phyloP scores from a whole-genome alignment of 2,797 vertebrate species.

The Neopelma chrysocephalum region DNA sequence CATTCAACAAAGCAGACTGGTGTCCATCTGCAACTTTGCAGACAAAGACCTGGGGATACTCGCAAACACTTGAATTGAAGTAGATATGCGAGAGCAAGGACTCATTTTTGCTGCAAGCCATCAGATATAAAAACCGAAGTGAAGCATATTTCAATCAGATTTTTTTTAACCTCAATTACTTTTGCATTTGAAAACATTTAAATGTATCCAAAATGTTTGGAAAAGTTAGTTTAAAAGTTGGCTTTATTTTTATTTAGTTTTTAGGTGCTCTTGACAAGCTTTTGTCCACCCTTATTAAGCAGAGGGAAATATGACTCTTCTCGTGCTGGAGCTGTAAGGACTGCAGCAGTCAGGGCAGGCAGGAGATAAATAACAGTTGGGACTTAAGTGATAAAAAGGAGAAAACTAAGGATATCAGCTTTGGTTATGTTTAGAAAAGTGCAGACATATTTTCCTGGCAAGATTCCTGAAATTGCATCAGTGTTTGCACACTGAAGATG shows the following conservation, averaged over 20 bases:
- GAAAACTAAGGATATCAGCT: not conserved
- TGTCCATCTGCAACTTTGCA: not conserved
- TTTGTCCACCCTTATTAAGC: not conserved
- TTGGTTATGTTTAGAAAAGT: not conserved
- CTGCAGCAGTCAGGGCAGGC: not conserved
- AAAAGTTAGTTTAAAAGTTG: not conserved
- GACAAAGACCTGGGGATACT: not conserved
- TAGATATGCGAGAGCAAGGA: not conserved
- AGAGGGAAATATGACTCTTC: not conserved
- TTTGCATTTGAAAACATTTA: not conserved
- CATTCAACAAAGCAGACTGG: not conserved
- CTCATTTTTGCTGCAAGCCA: not conserved
- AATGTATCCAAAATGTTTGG: not conserved
- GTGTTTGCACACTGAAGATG: not conserved
- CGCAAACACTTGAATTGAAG: not conserved
- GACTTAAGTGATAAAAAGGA: not conserved
- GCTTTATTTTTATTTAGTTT: not conserved
- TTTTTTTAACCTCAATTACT: not conserved
- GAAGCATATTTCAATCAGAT: not conserved
- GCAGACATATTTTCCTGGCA: not conserved
- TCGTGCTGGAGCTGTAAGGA: not conserved
- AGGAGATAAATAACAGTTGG: not conserved
- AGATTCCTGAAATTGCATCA: not conserved
- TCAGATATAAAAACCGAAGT: not conserved
- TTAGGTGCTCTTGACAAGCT: not conserved